phyloP scores from a whole-genome alignment of 2,113 vertebrate genomes.

The Hydrochoerus hydrochaeris region DNA sequence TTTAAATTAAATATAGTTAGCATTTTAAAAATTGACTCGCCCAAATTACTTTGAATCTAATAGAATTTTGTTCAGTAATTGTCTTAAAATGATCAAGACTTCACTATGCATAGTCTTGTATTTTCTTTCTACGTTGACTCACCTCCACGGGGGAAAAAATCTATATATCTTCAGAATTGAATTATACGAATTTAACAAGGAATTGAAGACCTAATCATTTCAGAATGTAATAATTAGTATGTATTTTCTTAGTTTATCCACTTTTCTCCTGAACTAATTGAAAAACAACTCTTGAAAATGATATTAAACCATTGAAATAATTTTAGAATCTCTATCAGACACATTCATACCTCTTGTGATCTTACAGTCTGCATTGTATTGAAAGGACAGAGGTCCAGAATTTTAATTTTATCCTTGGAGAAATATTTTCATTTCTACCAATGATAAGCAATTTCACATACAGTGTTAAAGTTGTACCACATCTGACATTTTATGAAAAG shows the following conservation, averaged over 20 bases:
- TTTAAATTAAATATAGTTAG: background rate
- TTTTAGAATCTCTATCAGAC: background rate
- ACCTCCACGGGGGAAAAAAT: background rate
- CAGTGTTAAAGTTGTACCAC: conserved; percentile 48
- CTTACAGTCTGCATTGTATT: conserved; percentile 22
- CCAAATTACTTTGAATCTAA: background rate
- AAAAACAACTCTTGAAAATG: conserved; percentile 6
- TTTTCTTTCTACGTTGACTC: background rate
- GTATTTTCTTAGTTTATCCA: conserved; percentile 1
- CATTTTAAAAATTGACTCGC: conserved; percentile 11
- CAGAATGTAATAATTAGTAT: conserved; percentile 6
- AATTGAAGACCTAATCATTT: conserved; percentile 32
- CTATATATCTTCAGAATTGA: background rate
- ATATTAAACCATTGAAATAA: conserved; percentile 44
- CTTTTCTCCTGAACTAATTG: conserved; percentile 53
- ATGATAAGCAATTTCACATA: conserved; percentile 43
- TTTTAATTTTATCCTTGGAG: conserved; percentile 71
- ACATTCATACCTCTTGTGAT: background rate
- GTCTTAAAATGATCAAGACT: background rate
- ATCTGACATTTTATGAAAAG: conserved; percentile 30
- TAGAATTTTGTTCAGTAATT: conserved; percentile 4
- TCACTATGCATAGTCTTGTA: background rate
- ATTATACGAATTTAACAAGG: background rate
- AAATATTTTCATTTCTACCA: conserved; percentile 59
- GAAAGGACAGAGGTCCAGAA: conserved; percentile 42